Evolutionary conservation across 2,797 vertebrate species (phyloP).

Genomic region (Argentina silus): DNA sequence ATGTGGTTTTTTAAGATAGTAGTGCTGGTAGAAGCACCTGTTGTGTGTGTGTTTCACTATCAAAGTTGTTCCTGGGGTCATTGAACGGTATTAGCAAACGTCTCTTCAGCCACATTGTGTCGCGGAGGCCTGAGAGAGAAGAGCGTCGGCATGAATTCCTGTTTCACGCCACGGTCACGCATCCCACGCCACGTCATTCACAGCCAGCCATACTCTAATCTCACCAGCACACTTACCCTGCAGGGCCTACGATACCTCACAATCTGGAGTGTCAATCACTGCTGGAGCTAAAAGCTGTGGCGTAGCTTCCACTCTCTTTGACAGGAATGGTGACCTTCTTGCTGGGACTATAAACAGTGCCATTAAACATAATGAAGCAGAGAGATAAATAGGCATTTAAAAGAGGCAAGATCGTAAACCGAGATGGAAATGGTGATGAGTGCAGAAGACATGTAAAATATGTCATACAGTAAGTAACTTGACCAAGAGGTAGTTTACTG

Average conservation of each 20-base stretch:
- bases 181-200: slow-evolving; percentile 61
- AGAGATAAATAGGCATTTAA: slow-evolving; percentile 7
- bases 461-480: background rate
- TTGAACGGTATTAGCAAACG: slow-evolving; percentile 58
- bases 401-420: background rate
- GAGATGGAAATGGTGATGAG: background rate
- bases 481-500: background rate
- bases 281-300: no score
- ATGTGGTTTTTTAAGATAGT: slow-evolving; percentile 2
- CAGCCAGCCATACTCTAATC: slow-evolving; percentile 36
- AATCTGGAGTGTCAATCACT: background rate
- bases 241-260: background rate
- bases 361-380: background rate
- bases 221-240: background rate
- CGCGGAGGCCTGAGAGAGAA: slow-evolving; percentile 49
- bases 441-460: background rate
- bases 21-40: no score
- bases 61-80: background rate
- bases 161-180: slow-evolving; percentile 54
- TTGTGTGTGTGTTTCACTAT: no score
- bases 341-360: slow-evolving; percentile 2
- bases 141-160: slow-evolving; percentile 69
- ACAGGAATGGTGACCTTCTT: background rate
- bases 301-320: no score
- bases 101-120: slow-evolving; percentile 21